Base-by-base conservation (phyloP, 2,113 vertebrate genomes). In the Serinus canaria region DNA sequence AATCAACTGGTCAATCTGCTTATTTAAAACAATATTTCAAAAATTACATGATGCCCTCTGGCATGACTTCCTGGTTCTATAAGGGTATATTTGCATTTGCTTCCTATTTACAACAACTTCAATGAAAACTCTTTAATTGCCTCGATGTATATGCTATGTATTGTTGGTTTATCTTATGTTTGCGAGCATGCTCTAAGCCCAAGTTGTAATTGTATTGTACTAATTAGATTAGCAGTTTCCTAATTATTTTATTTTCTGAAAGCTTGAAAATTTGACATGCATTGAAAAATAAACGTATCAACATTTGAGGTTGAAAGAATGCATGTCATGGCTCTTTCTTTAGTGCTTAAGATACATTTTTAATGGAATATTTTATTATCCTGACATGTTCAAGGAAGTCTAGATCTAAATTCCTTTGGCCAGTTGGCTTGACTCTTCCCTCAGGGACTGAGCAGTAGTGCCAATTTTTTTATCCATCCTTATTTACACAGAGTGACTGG, bases 401-500 rank as follows among this genome's bases (percentile, higher is more conserved):
- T 47, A 77, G 76, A 73, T 89, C 73, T 82, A 62, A 90, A 96
- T 96, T 94, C 77, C 50, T 87, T 82, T 90, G 87, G 83, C 79
- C 49, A 11, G 4, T 89, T 74, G 52, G 50, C 53, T 89, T 89
- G 79, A 69, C 70, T 96, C 87, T 76, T 55, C 63, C 76, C 78
- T 58, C 80, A 81, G 41, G 55, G 55, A 55, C 55, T 64, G 74
- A 76, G 37, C 41, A 82, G 49, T 13, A 47, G 27, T 68, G 83
- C 79, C 92, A 90, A 31, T 24, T 33, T 30, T 91, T 96, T 82
- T 50, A 81, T 84, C 87, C 66, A 47, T 89, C 66, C 37, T 70
- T 92, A 7, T 97, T 96, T 93, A 70, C 59, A 24, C 16, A 20
- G 70, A 58, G 83, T 93, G 89, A 96, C 96, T 96, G 80, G 83